Evolutionary conservation across 2,113 vertebrate genomes (phyloP), one percentile per base, ranked within the genome.

Genomic region (Pachypanchax playfairii): DNA sequence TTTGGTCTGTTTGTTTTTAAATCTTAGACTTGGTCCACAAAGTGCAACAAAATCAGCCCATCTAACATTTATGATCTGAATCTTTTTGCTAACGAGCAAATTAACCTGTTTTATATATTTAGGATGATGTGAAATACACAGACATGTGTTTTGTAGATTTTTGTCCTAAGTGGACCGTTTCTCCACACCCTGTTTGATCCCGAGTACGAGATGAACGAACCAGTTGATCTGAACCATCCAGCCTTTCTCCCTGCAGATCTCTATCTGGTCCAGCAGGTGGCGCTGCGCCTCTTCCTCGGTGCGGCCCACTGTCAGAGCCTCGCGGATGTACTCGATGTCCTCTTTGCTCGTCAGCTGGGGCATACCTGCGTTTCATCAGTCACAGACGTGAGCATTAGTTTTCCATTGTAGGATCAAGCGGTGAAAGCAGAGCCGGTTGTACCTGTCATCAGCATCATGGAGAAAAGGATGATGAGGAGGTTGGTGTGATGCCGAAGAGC

Each of bases 201-300:
- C 96, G 46, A 98, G 92, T 65, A 98, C 96, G 85, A 99, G 92
- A 65, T 99, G 97, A 44, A 99, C 90, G 80, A 98, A 99, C 97
- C 97, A 99, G 85, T 98, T 99, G 77, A 98, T 96, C 75, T 99
- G 97, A 42, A 99, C 97, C 4, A 97, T 98, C 97, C 97, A 99
- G 56, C 97, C 97, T 78, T 99, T 99, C 82, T 98, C 97, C 79
- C 96, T 90, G 88, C 97, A 99, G 75, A 98, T 95, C 85, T 99
- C 97, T 9, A 99, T 99, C 89, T 98, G 96, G 68, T 98, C 96
- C 72, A 98, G 91, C 41, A 99, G 95, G 90, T 98, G 94, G 79
- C 93, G 96, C 83, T 97, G 94, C 1, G 97, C 96, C 24, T 96
- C 95, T 0, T 97, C 96, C 61, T 98, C 95, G 0, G 82, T 93